phyloP scores from a whole-genome alignment of 1,140 invertebrate species.

The Paraescarpia echinospica region DNA sequence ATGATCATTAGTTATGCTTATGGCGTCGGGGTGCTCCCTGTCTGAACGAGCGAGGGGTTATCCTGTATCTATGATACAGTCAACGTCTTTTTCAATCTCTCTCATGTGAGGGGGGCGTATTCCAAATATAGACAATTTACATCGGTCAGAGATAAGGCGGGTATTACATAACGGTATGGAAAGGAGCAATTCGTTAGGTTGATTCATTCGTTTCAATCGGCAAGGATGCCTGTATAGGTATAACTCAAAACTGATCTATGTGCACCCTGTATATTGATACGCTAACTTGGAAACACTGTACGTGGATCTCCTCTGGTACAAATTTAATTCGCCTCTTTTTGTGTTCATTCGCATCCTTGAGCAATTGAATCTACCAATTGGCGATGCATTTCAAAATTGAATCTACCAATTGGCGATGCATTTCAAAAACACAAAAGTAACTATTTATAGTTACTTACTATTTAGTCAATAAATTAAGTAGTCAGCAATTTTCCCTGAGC shows the following conservation, averaged over 20 bases:
- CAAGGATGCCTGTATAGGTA: neutral
- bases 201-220: neutral
- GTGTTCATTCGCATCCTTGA: too few relatives aligned
- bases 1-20: neutral
- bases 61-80: neutral
- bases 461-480: too few relatives aligned
- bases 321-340: too few relatives aligned
- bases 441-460: too few relatives aligned
- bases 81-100: neutral
- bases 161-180: neutral
- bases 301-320: too few relatives aligned
- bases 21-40: neutral
- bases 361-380: too few relatives aligned
- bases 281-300: too few relatives aligned
- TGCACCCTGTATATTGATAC: too few relatives aligned
- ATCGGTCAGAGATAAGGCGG: neutral
- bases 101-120: neutral
- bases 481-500: too few relatives aligned
- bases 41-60: neutral
- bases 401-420: too few relatives aligned
- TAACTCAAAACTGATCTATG: neutral
- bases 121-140: neutral
- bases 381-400: too few relatives aligned
- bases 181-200: neutral
- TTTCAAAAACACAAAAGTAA: too few relatives aligned